Base-by-base conservation (phyloP, 2,888 invertebrate species). In the Omphaloscelis lunosa region DNA sequence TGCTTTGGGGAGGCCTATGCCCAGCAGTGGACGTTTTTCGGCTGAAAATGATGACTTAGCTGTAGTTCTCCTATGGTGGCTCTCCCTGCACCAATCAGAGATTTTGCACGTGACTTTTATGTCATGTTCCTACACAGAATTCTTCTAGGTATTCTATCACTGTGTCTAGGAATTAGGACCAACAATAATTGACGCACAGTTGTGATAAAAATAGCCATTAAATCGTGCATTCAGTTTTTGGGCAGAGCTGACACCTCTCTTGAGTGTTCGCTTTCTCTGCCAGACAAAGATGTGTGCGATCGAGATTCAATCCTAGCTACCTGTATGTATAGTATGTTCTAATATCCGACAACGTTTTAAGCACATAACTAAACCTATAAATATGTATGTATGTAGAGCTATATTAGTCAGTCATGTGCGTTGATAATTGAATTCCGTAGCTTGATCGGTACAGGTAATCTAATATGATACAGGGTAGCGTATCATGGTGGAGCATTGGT, bases 131-230 rank as follows among this genome's bases (percentile, higher is more conserved):
- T 48, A 34, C 17, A 51, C 23, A 69, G 12, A 65, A 15, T 1
- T 4, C 15, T 2, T 39, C 15, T n/a, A 45, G 6, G 39, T 15
- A 82, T 58, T 63, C 39, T 23, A 48, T n/a, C 12, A 29, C 67
- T 41, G 39, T 56, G 29, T 45, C 63, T 53, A 72, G 8, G 15
- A 80, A 72, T 48, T 29, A 58, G 20, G 20, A 51, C 9, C 17
- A 58, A 65, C 56, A 82, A 66, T 62, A 74, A 66, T 62, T 79
- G 80, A 80, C 85, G 75, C 58, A 72, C 62, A 72, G 39, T 62
- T 48, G 23, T 67, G 51, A 67, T 48, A 58, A 67, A 58, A 66
- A 67, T 76, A 81, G 58, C 29, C 29, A 51, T 56, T 51, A 15
- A 72, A 48, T 56, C 41, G 11, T 77, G 62, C 66, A 67, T 63